Percentiles rank a stretch among this genome's conserved stretches.
Conservation (phyloP, 2,797 vertebrate species). For the Microhierax caerulescens region DNA sequence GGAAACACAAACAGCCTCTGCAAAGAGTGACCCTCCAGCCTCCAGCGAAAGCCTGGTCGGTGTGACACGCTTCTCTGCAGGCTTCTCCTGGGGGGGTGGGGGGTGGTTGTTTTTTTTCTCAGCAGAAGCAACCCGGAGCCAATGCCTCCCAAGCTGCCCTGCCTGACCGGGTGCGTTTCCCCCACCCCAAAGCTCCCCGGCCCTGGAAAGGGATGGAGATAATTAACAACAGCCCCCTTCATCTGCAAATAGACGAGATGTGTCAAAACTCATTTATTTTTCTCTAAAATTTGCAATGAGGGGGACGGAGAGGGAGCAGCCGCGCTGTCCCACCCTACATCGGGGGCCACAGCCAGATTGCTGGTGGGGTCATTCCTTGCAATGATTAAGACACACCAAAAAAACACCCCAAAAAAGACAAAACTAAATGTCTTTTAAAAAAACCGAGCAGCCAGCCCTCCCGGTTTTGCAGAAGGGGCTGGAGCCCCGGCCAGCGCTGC, state of each 20-base stretch:
- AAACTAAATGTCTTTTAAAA: neutral
- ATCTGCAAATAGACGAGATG: neutral
- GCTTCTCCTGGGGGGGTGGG: no score
- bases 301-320: neutral
- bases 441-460: neutral
- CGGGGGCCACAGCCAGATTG: neutral
- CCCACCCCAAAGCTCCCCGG: neutral
- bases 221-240: neutral
- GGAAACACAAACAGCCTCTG: neutral
- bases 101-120: neutral
- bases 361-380: rapidly evolving
- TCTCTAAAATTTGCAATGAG: neutral
- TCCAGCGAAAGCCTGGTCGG: rapidly evolving
- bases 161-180: neutral
- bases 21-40: neutral
- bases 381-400: neutral
- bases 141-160: neutral
- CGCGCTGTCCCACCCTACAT: rapidly evolving
- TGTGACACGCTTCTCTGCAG: neutral
- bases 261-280: neutral
- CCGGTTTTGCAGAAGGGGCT: neutral
- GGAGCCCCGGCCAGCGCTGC: neutral
- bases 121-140: rapidly evolving
- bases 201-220: neutral
- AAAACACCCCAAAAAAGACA: no score